A percentile compares a stretch with the other conserved stretches of the same genome.
phyloP scores from a whole-genome alignment of 2,888 invertebrate species.

The Hirtodrosophila duncani region DNA sequence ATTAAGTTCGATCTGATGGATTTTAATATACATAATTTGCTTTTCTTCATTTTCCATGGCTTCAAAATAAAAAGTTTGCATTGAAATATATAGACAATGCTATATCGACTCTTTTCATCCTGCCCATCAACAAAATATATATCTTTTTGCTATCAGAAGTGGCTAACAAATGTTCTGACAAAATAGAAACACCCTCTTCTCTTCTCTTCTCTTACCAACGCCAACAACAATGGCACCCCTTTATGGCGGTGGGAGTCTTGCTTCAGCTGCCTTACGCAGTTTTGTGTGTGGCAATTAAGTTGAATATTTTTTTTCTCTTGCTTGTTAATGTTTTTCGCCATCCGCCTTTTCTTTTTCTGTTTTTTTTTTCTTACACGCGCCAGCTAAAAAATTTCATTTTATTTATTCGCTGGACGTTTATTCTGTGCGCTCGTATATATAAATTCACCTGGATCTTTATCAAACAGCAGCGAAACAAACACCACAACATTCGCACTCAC shows the following conservation, averaged over 20 bases:
- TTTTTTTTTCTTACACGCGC: slow-evolving; percentile 38
- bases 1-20: too few species aligned
- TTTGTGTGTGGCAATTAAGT: slow-evolving; percentile 61
- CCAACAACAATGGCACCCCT: slow-evolving; percentile 48
- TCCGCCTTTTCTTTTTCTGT: slow-evolving; percentile 10
- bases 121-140: too few species aligned
- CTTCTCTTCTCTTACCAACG: too few species aligned
- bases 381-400: slow-evolving; percentile 39
- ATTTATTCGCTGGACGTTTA: slow-evolving; percentile 62
- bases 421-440: slow-evolving; percentile 41
- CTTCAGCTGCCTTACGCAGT: slow-evolving; percentile 34
- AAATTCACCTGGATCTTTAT: slow-evolving; percentile 56
- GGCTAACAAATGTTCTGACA: too few species aligned
- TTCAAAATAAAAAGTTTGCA: too few species aligned
- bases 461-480: slow-evolving; percentile 39
- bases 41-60: too few species aligned
- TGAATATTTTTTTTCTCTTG: slow-evolving; percentile 56
- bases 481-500: too few species aligned
- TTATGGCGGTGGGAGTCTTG: slow-evolving; percentile 18
- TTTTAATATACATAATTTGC: too few species aligned
- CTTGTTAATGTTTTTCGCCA: slow-evolving; percentile 54
- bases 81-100: too few species aligned
- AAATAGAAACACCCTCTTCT: too few species aligned
- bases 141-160: too few species aligned
- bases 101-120: too few species aligned